Conservation (phyloP, 2,888 invertebrate genomes). For the Hemistola chrysoprasaria region DNA sequence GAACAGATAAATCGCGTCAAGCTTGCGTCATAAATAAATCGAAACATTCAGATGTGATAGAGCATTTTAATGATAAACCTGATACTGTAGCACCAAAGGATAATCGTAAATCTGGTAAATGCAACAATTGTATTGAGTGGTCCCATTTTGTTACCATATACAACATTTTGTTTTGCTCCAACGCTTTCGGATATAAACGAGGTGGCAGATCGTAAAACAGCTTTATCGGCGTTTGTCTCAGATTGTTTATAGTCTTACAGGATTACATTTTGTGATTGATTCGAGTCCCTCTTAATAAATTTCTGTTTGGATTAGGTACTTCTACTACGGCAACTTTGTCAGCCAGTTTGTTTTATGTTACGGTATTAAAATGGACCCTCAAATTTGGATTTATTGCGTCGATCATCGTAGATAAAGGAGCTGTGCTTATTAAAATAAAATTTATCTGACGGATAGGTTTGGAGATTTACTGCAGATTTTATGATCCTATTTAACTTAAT, state of each 20-base stretch:
- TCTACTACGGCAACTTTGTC: constrained; percentile 48
- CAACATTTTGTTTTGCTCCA: constrained; percentile 58
- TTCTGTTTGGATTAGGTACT: constrained; percentile 52
- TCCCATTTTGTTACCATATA: constrained; percentile 60
- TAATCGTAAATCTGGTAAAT: constrained; percentile 61
- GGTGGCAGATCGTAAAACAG: constrained; percentile 74
- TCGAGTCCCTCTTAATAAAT: constrained; percentile 66
- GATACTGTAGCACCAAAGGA: constrained; percentile 49
- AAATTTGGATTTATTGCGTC: constrained; percentile 48
- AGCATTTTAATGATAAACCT: constrained; percentile 57
- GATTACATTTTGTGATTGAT: constrained; percentile 77
- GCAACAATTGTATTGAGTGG: constrained; percentile 58
- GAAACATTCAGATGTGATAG: constrained; percentile 46
- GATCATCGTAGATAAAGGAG: constrained; percentile 51
- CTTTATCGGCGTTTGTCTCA: constrained; percentile 66
- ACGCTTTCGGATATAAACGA: constrained; percentile 65
- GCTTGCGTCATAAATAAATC: constrained; percentile 51
- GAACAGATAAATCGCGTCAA: constrained; percentile 39
- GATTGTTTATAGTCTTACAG: constrained; percentile 71
- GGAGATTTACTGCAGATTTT: constrained; percentile 45
- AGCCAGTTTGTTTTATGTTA: constrained; percentile 59
- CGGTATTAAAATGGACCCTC: constrained; percentile 49
- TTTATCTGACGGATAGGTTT: constrained; percentile 43
- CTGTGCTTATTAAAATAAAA: constrained; percentile 52
- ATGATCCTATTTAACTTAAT: constrained; percentile 23